Evolutionary conservation across 2,797 vertebrate genomes (phyloP), one percentile per base, ranked within the genome.

Genomic region (Channallabes apus): DNA sequence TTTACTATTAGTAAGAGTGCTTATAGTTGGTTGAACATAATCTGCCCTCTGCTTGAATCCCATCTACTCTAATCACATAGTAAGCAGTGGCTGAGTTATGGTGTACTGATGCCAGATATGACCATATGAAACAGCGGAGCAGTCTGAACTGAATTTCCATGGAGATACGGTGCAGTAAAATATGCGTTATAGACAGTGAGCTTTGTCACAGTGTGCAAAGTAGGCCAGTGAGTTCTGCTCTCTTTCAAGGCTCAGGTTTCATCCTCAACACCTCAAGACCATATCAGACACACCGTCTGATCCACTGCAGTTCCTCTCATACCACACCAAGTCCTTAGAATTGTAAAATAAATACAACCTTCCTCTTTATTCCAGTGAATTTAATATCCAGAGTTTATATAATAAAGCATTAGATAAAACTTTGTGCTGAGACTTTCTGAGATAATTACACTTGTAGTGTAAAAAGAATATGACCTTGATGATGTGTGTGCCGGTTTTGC

Each of bases 261-360:
- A 80, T 93, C 84, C 87, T 78, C 12, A 94, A 94, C 83, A 65
- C 83, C 79, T 87, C 61, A 87, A 86, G 24, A 80, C 62, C 27
- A 86, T 91, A 61, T 91, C 91, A 61, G 29, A 88, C 9, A 29
- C 82, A 62, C 84, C 88, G 17, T 85, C 85, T 84, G 86, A 92
- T 82, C 9, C 24, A 35, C 91, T 85, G 68, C 90, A 91, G 72
- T 92, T 93, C 84, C 87, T 81, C 17, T 93, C 92, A 72, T 93
- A 93, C 82, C 68, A 83, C 11, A 90, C 61, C 86, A 87, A 2
- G 27, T 1, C 41, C 61, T 59, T 12, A 8, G 20, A 11, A n/a
- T 27, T 80, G 46, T 18, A 9, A 27, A n/a, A 27, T 24, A 4
- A 29, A n/a, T 24, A 38, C 56, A 61, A 38, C 35, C 56, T 38